phyloP scores from a whole-genome alignment of 2,113 vertebrate species.

The Miniopterus natalensis region DNA sequence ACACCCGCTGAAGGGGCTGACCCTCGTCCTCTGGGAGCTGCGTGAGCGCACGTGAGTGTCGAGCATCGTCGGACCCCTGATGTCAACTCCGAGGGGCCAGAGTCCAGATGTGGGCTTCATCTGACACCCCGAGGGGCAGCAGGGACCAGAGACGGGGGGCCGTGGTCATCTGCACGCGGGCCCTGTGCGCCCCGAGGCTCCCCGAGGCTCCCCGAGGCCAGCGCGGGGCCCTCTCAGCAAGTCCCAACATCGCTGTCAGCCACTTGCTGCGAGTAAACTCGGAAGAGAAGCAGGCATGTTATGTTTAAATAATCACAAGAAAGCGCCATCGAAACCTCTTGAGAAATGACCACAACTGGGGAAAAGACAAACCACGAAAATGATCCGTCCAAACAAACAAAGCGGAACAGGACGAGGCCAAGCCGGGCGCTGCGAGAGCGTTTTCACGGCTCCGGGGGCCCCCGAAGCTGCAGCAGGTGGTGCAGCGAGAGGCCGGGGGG shows the following conservation, averaged over 20 bases:
- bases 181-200: not conserved
- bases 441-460: not conserved
- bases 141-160: not conserved
- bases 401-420: not conserved
- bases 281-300: not conserved
- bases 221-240: not conserved
- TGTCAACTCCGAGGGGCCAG: not conserved
- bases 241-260: not conserved
- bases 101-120: not conserved
- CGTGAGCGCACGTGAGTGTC: too few species aligned
- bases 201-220: too few species aligned
- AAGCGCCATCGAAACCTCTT: not conserved
- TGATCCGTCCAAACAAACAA: conserved; percentile 15
- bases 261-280: conserved; percentile 27
- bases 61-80: not conserved
- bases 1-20: not conserved
- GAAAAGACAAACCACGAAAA: conserved; percentile 46
- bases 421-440: too few species aligned
- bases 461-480: fast-evolving
- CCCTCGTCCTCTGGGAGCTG: not conserved
- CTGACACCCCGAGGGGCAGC: not conserved
- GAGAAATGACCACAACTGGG: conserved; percentile 42
- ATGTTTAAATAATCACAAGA: not conserved
- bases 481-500: not conserved
- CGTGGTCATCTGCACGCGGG: too few species aligned